These are phyloP conservation scores for Yponomeuta plumbellus DNA, from an alignment of 2,888 invertebrate species.

Conservation along the genomic window DNA sequence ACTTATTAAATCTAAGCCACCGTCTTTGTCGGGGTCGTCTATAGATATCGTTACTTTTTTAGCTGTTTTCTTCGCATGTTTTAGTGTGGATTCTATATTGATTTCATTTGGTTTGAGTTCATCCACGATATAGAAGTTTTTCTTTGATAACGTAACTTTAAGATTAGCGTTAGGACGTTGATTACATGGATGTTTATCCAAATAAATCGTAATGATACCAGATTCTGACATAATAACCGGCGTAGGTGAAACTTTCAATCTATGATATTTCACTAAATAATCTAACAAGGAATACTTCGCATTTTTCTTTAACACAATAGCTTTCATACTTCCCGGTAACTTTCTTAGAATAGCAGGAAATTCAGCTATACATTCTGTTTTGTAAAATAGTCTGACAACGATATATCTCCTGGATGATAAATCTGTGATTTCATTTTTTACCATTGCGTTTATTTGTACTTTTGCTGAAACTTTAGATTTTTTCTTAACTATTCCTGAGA, in stretches of 20 bases:
- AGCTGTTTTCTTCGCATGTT: not conserved
- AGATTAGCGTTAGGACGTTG: not conserved
- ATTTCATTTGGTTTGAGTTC: not conserved
- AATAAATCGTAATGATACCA: not conserved
- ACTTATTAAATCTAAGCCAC: not conserved
- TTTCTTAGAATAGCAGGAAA: not conserved
- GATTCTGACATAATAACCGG: not conserved
- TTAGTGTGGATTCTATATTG: not conserved
- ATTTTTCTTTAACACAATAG: not conserved
- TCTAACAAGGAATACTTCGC: not conserved
- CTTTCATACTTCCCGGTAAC: not conserved
- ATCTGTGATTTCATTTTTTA: not conserved
- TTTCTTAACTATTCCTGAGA: not conserved
- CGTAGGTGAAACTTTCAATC: not conserved
- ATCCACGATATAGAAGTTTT: not conserved
- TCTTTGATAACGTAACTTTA: not conserved
- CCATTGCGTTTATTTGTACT: not conserved
- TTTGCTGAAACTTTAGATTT: not conserved
- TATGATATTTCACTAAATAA: not conserved
- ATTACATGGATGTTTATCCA: not conserved
- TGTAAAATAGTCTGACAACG: not conserved
- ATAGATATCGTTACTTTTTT: not conserved
- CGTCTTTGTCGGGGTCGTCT: not conserved
- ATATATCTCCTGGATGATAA: not conserved
- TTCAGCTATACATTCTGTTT: not conserved